Base-by-base conservation (phyloP, 2,797 vertebrate genomes). In the Pseudopleuronectes americanus region DNA sequence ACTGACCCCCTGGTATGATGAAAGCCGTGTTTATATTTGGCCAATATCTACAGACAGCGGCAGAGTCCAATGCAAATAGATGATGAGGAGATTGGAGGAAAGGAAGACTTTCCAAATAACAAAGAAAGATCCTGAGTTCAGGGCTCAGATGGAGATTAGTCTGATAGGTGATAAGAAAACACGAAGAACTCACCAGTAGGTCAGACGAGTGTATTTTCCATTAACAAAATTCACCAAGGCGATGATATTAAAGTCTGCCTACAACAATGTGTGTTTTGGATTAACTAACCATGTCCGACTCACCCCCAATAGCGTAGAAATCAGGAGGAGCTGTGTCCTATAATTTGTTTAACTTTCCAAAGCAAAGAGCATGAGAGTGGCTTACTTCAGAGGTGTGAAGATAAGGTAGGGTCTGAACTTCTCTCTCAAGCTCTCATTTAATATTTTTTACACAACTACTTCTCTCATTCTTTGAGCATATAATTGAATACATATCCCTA, bases 1-100 rank as follows among this genome's bases (percentile, higher is more conserved):
- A 72, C 80, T 69, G 62, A 84, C 70, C 74, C 73, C 81, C 71
- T 74, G 78, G 63, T 77, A 51, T 52, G 79, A 88, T 87, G 77
- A 84, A 86, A 86, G 76, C 69, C 26, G 57, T 81, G 75, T 84
- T 89, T 83, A 57, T 84, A 84, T 89, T 78, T 75, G 74, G 70
- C 68, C 74, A 72, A 45, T 76, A 81, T 80, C 78, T 83, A 72
- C 79, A 83, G 79, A 86, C 68, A 69, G 74, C 70, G 49, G 56
- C 68, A n/a, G 67, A 77, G 75, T 84, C 83, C 78, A 88, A 79
- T 36, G 51, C 79, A 88, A 85, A 86, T 64, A 86, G 68, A 87
- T 79, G 63, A 76, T 53, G 70, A 71, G 43, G 71, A 75, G 66
- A 87, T 70, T 60, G 65, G 63, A 77, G 47, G 63, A 71, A 69